A percentile compares a stretch with the other conserved stretches of the same genome.
Evolutionary conservation across 37 sponge, comb jelly and placozoan species (phyloP).

Genomic region (Mnemiopsis leidyi): DNA sequence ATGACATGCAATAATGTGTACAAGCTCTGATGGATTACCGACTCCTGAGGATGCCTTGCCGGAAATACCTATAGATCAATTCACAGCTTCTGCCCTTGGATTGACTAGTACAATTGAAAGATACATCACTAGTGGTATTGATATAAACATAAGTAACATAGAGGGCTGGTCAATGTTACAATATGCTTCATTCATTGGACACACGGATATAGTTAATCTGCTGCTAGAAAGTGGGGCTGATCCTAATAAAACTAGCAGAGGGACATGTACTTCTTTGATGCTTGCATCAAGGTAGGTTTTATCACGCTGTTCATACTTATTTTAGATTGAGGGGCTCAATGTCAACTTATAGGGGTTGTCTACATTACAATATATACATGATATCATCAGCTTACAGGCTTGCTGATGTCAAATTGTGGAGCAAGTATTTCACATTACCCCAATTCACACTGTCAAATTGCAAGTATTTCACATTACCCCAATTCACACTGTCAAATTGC

Average conservation of each 20-base stretch:
- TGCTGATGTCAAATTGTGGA: too few species aligned
- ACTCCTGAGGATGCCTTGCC: slow-evolving; percentile 35
- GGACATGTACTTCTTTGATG: neutral
- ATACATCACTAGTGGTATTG: neutral
- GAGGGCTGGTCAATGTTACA: slow-evolving; percentile 43
- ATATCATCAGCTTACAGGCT: too few species aligned
- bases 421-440: too few species aligned
- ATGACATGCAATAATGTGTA: slow-evolving; percentile 2
- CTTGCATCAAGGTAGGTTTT: neutral
- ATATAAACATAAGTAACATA: neutral
- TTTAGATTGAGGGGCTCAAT: too few species aligned
- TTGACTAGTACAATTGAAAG: neutral
- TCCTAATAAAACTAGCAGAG: slow-evolving; percentile 25
- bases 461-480: too few species aligned
- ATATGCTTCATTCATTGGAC: slow-evolving; percentile 46
- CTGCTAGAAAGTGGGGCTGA: neutral
- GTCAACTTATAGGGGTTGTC: too few species aligned
- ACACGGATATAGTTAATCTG: neutral
- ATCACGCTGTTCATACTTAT: too few species aligned
- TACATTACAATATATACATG: too few species aligned
- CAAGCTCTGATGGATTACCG: neutral
- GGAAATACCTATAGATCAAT: slow-evolving; percentile 47
- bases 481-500: too few species aligned
- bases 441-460: too few species aligned
- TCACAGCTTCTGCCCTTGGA: slow-evolving; percentile 47